Evolutionary conservation across 1,140 invertebrate genomes (phyloP).

Genomic region (Zaprionus nigranus): DNA sequence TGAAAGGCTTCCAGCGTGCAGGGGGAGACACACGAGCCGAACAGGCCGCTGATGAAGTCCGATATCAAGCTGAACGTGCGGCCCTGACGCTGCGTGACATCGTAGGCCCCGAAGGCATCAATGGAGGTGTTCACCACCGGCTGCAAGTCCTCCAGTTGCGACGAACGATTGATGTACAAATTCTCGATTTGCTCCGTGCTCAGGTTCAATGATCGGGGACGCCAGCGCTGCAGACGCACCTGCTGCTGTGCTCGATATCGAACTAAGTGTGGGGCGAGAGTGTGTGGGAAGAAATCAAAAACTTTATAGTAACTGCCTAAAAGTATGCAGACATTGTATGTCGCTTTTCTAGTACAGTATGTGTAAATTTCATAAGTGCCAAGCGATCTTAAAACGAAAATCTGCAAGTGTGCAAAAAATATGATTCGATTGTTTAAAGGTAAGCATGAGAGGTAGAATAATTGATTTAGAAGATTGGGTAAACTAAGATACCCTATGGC

Average conservation of each 20-base stretch:
- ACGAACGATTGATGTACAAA: conserved; percentile 49
- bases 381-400: neutral
- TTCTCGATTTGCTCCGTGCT: conserved; percentile 36
- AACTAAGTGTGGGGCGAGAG: conserved; percentile 14
- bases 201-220: conserved; percentile 17
- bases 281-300: neutral
- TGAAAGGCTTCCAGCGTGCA: conserved; percentile 73
- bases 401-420: neutral
- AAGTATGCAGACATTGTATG: conserved; percentile 24
- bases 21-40: conserved; percentile 63
- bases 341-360: neutral
- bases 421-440: neutral
- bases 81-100: conserved; percentile 62
- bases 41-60: conserved; percentile 63
- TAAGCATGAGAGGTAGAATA: too few relatives aligned
- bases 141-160: conserved; percentile 56
- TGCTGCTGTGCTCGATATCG: conserved; percentile 55
- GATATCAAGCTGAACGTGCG: conserved; percentile 66
- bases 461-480: too few relatives aligned
- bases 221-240: conserved; percentile 53
- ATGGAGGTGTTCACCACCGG: conserved; percentile 47
- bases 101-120: conserved; percentile 61
- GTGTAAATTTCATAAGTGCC: neutral
- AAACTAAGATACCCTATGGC: too few relatives aligned
- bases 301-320: conserved; percentile 4